A percentile compares a stretch with the other conserved stretches of the same genome.
Conservation (phyloP, 1,140 invertebrate genomes). For the Pemphigus obesinymphae region DNA sequence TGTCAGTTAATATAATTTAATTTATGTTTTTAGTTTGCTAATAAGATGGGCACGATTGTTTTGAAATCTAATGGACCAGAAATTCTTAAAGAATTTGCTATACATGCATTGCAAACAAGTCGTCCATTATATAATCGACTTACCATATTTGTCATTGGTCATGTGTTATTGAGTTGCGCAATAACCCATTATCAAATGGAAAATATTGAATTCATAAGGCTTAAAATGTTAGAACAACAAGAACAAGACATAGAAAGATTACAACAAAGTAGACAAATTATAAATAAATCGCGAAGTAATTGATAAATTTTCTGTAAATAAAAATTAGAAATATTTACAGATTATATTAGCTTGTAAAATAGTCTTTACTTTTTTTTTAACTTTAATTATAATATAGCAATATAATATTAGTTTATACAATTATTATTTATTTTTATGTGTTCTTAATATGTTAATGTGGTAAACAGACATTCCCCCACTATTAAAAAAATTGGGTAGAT, state of each 20-base stretch:
- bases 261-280: neutral
- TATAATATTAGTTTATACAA: too few species aligned
- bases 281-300: neutral
- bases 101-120: neutral
- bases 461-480: too few species aligned
- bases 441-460: too few species aligned
- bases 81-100: neutral
- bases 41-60: neutral
- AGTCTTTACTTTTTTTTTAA: too few species aligned
- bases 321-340: neutral
- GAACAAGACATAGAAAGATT: conserved; percentile 2
- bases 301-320: neutral
- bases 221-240: conserved; percentile 15
- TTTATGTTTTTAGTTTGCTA: conserved; percentile 19
- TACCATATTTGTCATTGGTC: conserved; percentile 10
- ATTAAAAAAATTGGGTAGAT: too few species aligned
- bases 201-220: neutral
- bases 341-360: neutral
- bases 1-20: neutral
- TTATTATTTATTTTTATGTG: neutral
- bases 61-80: neutral
- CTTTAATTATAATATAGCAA: neutral
- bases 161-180: conserved; percentile 1
- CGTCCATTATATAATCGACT: conserved; percentile 22
- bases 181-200: conserved; percentile 22